These are phyloP conservation scores for Acanthosepion esculentum DNA, from an alignment of 2,888 invertebrate species.

Conservation along the genomic window DNA sequence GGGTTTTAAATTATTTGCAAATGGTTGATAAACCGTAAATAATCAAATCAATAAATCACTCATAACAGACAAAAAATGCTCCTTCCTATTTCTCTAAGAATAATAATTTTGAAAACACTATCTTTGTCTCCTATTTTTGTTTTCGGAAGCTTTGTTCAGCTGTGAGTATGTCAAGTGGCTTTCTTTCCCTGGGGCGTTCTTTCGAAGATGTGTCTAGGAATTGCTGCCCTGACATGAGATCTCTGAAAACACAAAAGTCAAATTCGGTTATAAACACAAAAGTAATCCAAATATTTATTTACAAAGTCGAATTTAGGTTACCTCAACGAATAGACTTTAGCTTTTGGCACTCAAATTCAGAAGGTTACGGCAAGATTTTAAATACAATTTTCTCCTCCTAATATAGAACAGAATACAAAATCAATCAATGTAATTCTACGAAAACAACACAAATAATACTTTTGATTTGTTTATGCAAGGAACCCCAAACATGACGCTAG, in stretches of 20 bases:
- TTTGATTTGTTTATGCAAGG: too few species aligned
- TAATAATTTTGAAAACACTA: background rate
- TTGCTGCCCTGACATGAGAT: background rate
- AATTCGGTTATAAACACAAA: slow-evolving; percentile 17
- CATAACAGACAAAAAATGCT: too few species aligned
- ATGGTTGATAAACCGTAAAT: too few species aligned
- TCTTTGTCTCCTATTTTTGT: background rate
- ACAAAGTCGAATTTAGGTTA: slow-evolving; percentile 33
- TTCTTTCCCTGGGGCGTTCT: background rate
- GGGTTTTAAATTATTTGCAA: too few species aligned
- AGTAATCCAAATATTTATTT: slow-evolving; percentile 21
- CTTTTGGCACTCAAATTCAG: background rate
- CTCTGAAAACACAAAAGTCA: background rate
- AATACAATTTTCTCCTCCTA: background rate
- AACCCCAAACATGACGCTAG: too few species aligned
- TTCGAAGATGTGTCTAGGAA: background rate
- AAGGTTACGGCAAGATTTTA: background rate
- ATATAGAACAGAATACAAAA: background rate
- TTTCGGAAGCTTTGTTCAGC: slow-evolving; percentile 1
- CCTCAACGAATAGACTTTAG: background rate
- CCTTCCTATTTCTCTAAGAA: background rate
- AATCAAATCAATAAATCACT: too few species aligned
- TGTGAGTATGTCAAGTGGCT: background rate
- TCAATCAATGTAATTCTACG: background rate
- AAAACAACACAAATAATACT: too few species aligned